Evolutionary conservation across 1,140 invertebrate genomes (phyloP).

Genomic region (Euwallacea similis): DNA sequence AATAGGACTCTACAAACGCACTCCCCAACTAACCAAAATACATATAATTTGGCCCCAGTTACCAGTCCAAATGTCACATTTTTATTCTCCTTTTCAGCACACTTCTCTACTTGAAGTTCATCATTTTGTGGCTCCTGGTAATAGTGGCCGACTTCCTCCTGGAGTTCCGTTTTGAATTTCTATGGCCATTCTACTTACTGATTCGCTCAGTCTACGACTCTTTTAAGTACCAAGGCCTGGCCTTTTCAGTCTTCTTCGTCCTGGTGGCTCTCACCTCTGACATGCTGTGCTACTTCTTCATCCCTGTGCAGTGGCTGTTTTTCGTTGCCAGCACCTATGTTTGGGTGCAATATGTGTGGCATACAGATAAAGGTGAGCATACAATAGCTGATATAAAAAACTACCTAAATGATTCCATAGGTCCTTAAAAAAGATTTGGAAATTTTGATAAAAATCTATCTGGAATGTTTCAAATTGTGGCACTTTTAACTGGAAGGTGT

Average conservation of each 20-base stretch:
- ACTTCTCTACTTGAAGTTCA: conserved; percentile 93
- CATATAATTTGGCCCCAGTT: too few relatives aligned
- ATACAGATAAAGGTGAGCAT: conserved; percentile 77
- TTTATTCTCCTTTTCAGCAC: conserved; percentile 73
- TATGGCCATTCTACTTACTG: conserved; percentile 98
- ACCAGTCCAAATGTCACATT: neutral
- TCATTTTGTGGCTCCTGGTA: conserved; percentile 93
- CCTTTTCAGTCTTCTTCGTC: conserved; percentile 97
- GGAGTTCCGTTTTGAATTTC: conserved; percentile 98
- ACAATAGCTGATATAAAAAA: neutral
- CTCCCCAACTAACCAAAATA: too few relatives aligned
- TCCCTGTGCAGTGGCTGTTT: conserved; percentile 97
- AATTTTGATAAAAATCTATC: conserved; percentile 29
- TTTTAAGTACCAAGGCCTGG: conserved; percentile 98
- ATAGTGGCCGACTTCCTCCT: conserved; percentile 96
- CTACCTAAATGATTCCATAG: neutral
- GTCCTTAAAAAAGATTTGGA: neutral
- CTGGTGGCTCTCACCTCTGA: conserved; percentile 97
- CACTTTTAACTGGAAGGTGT: neutral
- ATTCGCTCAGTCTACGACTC: conserved; percentile 96
- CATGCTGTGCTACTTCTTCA: conserved; percentile 98
- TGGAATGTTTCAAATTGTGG: conserved; percentile 60
- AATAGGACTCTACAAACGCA: too few relatives aligned
- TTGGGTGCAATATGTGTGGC: conserved; percentile 99
- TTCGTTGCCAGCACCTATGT: conserved; percentile 98